These are phyloP conservation scores for Microtus oregoni DNA, from an alignment of 2,113 vertebrate genomes.

Conservation along the genomic window DNA sequence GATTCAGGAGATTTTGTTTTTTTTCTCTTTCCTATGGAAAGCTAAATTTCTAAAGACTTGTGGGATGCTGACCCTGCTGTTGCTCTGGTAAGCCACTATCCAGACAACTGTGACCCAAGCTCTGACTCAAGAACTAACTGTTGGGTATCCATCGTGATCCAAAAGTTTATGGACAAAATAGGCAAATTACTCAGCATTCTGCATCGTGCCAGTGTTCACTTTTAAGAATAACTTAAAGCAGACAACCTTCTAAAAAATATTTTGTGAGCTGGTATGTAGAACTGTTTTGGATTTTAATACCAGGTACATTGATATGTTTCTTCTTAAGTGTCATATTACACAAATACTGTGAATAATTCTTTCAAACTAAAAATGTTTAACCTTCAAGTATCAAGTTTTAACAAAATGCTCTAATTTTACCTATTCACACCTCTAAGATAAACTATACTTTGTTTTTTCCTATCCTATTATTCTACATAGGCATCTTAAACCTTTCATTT, in stretches of 20 bases:
- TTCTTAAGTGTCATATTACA: constrained; percentile 17
- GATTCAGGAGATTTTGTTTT: no score
- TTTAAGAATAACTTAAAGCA: constrained; percentile 28
- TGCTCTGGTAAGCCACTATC: background rate
- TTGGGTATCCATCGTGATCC: constrained; percentile 7
- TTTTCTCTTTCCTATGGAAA: background rate
- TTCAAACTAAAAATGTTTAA: constrained; percentile 51
- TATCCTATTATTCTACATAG: constrained; percentile 44
- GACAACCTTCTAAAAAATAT: constrained; percentile 56
- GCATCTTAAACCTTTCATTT: constrained; percentile 39
- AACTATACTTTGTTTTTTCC: background rate
- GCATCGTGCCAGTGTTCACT: constrained; percentile 30
- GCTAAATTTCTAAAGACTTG: background rate
- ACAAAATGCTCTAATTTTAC: constrained; percentile 1
- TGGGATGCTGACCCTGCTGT: background rate
- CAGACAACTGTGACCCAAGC: background rate
- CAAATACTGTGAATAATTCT: constrained; percentile 41
- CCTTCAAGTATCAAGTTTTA: constrained; percentile 31
- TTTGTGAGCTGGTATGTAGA: constrained; percentile 29
- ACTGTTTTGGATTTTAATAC: constrained; percentile 56
- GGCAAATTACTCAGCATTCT: constrained; percentile 12
- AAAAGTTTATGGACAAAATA: constrained; percentile 35
- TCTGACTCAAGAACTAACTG: background rate
- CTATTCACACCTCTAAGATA: background rate
- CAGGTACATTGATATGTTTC: background rate